These are phyloP conservation scores for Liparis tanakae DNA, from an alignment of 2,797 vertebrate genomes.

Conservation along the genomic window DNA sequence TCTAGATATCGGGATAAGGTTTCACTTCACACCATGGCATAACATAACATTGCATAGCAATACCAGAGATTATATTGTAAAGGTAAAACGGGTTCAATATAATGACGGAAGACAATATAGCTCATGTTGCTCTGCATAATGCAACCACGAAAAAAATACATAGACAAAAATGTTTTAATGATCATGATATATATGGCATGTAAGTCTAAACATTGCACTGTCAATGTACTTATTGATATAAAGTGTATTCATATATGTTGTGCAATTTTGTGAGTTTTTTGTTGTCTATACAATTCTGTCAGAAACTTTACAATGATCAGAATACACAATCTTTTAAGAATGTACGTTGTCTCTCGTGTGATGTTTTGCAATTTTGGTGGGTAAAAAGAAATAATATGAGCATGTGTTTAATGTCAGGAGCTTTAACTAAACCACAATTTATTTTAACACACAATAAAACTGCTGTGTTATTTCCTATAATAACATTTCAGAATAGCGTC, in stretches of 20 bases:
- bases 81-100: neutral
- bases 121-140: too few species aligned
- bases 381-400: neutral
- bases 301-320: slow-evolving; percentile 16
- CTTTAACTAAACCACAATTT: too few species aligned
- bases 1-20: too few species aligned
- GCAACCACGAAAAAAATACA: neutral
- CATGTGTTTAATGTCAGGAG: neutral
- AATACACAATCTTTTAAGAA: slow-evolving; percentile 22
- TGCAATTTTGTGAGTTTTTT: too few species aligned
- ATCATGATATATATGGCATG: neutral
- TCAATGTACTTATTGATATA: neutral
- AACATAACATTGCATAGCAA: neutral
- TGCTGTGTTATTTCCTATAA: too few species aligned
- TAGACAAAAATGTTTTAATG: too few species aligned
- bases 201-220: neutral
- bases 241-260: neutral
- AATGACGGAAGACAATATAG: slow-evolving; percentile 2
- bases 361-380: slow-evolving; percentile 3
- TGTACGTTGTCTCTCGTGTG: neutral
- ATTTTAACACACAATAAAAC: too few species aligned
- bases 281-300: slow-evolving; percentile 14
- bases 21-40: neutral
- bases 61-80: neutral
- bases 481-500: too few species aligned